phyloP scores from a whole-genome alignment of 2,888 invertebrate genomes.

The Seladonia tumulorum region DNA sequence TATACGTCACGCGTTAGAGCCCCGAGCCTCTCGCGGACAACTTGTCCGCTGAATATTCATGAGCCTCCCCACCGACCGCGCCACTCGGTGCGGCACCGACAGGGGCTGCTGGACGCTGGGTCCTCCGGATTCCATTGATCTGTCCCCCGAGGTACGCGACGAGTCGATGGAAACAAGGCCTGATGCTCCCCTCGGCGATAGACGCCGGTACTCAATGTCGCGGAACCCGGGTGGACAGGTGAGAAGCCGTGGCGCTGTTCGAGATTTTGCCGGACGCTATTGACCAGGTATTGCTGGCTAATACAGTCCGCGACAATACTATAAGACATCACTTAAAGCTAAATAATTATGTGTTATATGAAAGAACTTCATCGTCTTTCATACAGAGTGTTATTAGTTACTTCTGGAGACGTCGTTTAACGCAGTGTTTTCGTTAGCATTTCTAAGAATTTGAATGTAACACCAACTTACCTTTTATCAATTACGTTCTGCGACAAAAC shows the following conservation, averaged over 20 bases:
- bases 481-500: too few species aligned
- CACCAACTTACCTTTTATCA: too few species aligned
- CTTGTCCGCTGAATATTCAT: conserved; percentile 81
- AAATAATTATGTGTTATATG: too few species aligned
- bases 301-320: too few species aligned
- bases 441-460: too few species aligned
- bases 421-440: too few species aligned
- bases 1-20: conserved; percentile 76
- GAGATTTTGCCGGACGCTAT: not conserved
- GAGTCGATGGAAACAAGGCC: conserved; percentile 35
- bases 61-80: conserved; percentile 64
- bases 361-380: too few species aligned
- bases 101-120: not conserved
- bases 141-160: conserved; percentile 34
- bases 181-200: conserved; percentile 4
- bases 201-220: not conserved
- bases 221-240: not conserved
- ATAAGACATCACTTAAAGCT: too few species aligned
- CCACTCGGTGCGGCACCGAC: conserved; percentile 24
- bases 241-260: not conserved
- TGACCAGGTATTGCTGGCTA: not conserved
- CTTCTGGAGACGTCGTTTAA: too few species aligned
- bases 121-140: conserved; percentile 51
- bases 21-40: conserved; percentile 76
- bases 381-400: too few species aligned